These are phyloP conservation scores for Myotis pilosus DNA, from an alignment of 2,797 vertebrate species.

Conservation along the genomic window DNA sequence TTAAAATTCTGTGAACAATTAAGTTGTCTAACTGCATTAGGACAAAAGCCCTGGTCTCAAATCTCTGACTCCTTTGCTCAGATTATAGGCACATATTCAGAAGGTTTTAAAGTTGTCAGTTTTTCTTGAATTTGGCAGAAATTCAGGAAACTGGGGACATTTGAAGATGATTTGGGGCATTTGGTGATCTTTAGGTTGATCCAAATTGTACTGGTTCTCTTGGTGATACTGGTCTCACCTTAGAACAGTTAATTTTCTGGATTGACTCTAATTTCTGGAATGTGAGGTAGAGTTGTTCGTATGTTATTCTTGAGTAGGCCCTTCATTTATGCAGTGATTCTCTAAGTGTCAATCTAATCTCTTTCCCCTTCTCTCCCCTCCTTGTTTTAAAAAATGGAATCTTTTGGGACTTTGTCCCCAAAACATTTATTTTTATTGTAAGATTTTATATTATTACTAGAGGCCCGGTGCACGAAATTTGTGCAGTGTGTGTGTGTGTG, in stretches of 20 bases:
- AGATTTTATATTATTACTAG: neutral
- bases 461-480: no score
- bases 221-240: neutral
- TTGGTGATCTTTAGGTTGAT: neutral
- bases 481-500: no score
- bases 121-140: constrained; percentile 16
- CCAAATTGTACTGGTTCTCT: neutral
- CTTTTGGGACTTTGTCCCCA: neutral
- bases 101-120: neutral
- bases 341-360: neutral
- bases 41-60: neutral
- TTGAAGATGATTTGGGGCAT: neutral
- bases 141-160: neutral
- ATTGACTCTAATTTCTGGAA: neutral
- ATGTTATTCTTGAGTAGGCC: neutral
- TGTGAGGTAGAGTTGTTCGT: neutral
- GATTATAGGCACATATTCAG: neutral
- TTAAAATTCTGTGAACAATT: neutral
- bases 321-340: neutral
- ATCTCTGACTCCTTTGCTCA: neutral
- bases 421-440: constrained; percentile 29
- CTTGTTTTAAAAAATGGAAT: neutral
- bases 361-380: neutral
- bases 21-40: neutral
- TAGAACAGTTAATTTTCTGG: neutral